Base-by-base conservation (phyloP, 2,888 invertebrate genomes). In the Cheilosia grossa region DNA sequence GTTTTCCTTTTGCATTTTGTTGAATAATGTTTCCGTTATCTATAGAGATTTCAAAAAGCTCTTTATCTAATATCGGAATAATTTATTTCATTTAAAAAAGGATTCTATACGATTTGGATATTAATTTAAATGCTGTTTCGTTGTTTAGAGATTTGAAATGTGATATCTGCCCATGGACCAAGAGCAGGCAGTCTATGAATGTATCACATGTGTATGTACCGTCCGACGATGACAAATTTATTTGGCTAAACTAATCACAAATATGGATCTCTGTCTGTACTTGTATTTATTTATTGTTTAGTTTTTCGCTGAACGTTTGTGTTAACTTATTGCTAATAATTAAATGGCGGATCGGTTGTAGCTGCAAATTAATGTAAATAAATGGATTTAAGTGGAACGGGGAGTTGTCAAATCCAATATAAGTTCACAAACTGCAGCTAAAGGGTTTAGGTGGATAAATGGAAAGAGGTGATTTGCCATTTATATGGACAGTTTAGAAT, bases 61-160 rank as follows among this genome's bases (percentile, higher is more conserved):
- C 37, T 66, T 7, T 66, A 72, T 79, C 79, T 47, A 42, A 58
- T 58, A 73, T 72, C 59, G 59, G 59, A 66, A 59, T 66, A 64
- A 79, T 66, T 72, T 72, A 79, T 72, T 79, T 72, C 66, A 59
- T 51, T 72, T 37, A 37, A 44, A 30, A 54, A 67, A 44, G 27
- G 47, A 47, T 47, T 78, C 64, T 64, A 59, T 72, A 40, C 66
- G 79, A 79, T 79, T 79, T 73, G 72, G 72, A 79, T 54, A 79
- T 79, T 79, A 79, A 72, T 79, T 79, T 66, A 64, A 79, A 79
- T 66, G 72, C 33, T 66, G 33, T 72, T 59, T 72, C 51, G 72
- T 59, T 79, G 79, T 79, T 79, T 72, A 59, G 72, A 72, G 72
- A 72, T 79, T 59, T 51, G 33, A 72, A 24, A 64, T 59, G 33